Conservation (phyloP, 2,888 invertebrate genomes). For the Balanococcus diminutus region DNA sequence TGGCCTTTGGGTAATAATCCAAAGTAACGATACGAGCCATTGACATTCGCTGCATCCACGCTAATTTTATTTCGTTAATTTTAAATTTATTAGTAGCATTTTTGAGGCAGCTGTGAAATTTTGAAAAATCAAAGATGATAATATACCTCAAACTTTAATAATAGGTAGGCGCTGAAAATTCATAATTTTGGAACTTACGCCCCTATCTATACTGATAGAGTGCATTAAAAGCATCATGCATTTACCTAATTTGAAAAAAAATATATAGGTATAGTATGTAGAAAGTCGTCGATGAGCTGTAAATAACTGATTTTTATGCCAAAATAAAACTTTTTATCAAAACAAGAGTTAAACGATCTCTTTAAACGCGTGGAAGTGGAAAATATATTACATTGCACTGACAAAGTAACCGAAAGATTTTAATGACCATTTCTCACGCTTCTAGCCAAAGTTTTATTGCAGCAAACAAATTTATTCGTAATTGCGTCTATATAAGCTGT, state of each 20-base stretch:
- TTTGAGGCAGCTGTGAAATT: background rate
- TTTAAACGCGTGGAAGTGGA: conserved; percentile 16
- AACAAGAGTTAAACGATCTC: conserved; percentile 29
- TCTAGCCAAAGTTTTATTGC: conserved; percentile 44
- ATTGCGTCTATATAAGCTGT: conserved; percentile 23
- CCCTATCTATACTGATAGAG: background rate
- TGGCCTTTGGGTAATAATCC: background rate
- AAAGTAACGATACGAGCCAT: background rate
- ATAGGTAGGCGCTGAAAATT: no score
- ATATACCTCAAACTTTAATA: no score
- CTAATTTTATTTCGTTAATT: background rate
- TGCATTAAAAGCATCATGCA: background rate
- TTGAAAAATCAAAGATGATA: background rate
- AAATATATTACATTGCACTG: conserved; percentile 13
- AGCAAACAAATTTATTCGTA: conserved; percentile 36
- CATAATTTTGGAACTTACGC: no score
- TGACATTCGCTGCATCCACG: background rate
- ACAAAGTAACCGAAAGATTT: conserved; percentile 39
- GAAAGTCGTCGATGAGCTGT: background rate
- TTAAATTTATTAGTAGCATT: background rate
- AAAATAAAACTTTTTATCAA: conserved; percentile 29
- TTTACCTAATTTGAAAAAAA: no score
- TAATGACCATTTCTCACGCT: conserved; percentile 48
- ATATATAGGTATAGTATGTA: no score
- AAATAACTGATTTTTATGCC: background rate